Evolutionary conservation across 1,140 invertebrate species (phyloP).

Genomic region (Apis florea): DNA sequence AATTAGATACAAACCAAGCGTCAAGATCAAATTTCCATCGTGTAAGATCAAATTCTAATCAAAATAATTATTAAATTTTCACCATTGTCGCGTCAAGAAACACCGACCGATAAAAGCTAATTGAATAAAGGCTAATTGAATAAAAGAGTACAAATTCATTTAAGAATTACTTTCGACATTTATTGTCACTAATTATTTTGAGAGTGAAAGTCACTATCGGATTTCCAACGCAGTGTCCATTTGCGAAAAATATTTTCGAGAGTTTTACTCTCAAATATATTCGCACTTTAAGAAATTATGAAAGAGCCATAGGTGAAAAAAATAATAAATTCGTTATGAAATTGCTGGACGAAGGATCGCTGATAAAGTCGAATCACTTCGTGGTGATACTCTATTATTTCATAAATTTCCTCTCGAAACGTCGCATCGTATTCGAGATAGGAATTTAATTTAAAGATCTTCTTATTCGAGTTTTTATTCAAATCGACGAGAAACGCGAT

Average conservation of each 20-base stretch:
- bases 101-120: neutral
- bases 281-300: neutral
- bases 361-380: neutral
- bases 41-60: neutral
- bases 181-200: no score
- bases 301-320: neutral
- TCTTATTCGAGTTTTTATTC: neutral
- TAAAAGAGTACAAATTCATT: no score
- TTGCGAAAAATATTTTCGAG: no score
- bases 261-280: no score
- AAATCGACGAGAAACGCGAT: neutral
- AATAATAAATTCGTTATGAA: neutral
- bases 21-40: neutral
- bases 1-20: neutral
- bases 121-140: neutral
- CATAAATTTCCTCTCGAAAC: neutral
- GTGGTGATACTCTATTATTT: neutral
- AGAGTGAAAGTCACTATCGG: no score
- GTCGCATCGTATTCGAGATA: neutral
- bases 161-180: no score
- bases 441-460: constrained; percentile 9
- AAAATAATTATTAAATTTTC: constrained; percentile 13
- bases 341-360: neutral
- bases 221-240: no score
- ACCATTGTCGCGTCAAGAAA: neutral